Conservation (phyloP, 1,140 invertebrate genomes). For the Sipha flava region DNA sequence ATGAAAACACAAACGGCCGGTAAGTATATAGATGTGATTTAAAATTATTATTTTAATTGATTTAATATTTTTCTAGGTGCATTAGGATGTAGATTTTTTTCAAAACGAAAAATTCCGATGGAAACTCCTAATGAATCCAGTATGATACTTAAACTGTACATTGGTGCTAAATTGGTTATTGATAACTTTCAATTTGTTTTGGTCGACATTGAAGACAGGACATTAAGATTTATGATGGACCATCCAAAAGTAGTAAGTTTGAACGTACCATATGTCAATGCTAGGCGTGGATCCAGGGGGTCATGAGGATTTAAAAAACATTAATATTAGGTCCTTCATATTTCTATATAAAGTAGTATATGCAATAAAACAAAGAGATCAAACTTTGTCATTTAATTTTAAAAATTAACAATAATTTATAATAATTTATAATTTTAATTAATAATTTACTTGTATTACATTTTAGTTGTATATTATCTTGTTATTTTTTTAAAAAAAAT, state of each 20-base stretch:
- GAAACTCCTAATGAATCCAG: not conserved
- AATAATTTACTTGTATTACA: too few species aligned
- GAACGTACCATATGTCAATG: too few species aligned
- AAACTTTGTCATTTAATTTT: too few species aligned
- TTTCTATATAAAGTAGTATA: too few species aligned
- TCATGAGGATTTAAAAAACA: too few species aligned
- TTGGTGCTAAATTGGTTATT: not conserved
- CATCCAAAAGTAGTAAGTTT: not conserved
- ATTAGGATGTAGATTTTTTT: conserved; percentile 4
- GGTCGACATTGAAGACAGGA: not conserved
- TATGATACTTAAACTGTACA: not conserved
- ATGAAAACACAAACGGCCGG: not conserved
- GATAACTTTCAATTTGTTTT: not conserved
- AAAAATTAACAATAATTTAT: too few species aligned
- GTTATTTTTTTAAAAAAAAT: too few species aligned
- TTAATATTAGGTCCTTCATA: too few species aligned
- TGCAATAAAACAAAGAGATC: too few species aligned
- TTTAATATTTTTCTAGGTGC: not conserved
- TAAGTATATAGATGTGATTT: not conserved
- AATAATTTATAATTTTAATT: too few species aligned
- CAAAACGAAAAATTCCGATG: not conserved
- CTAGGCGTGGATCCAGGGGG: too few species aligned
- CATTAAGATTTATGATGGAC: conserved; percentile 14
- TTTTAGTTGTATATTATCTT: too few species aligned
- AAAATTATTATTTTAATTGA: not conserved